phyloP scores from a whole-genome alignment of 2,113 vertebrate genomes.

The Zapus hudsonius region DNA sequence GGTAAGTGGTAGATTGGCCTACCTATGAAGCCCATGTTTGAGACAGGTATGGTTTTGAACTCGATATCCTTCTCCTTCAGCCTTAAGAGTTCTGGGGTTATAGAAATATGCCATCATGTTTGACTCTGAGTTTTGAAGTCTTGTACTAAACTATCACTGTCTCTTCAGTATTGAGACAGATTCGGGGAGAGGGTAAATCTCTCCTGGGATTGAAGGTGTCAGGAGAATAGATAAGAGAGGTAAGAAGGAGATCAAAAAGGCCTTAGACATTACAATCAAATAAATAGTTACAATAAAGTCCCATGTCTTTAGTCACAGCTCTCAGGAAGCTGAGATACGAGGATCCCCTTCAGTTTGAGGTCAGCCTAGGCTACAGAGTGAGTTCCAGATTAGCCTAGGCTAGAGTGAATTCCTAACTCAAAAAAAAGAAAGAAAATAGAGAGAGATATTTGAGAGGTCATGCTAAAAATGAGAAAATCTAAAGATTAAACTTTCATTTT shows the following conservation, averaged over 20 bases:
- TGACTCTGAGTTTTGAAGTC: not conserved
- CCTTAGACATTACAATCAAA: not conserved
- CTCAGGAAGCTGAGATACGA: too few species aligned
- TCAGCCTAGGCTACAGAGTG: too few species aligned
- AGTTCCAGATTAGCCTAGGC: too few species aligned
- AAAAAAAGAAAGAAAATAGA: too few species aligned
- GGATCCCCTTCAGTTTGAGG: too few species aligned
- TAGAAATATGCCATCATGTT: not conserved
- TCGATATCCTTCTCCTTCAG: not conserved
- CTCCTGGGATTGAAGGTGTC: not conserved
- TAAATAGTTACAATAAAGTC: too few species aligned
- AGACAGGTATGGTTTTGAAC: not conserved
- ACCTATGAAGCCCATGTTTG: not conserved
- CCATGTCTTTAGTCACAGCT: too few species aligned
- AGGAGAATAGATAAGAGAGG: not conserved
- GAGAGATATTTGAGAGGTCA: not conserved
- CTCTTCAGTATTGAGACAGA: not conserved
- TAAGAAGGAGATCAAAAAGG: not conserved
- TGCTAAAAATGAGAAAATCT: not conserved
- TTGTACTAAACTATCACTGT: constrained; percentile 1
- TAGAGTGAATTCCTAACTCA: too few species aligned
- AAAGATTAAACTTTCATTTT: not conserved
- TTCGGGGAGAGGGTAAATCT: not conserved
- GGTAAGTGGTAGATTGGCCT: not conserved
- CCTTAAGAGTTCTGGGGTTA: not conserved